Base-by-base conservation (phyloP, 2,797 vertebrate genomes). In the Pseudochaenichthys georgianus region DNA sequence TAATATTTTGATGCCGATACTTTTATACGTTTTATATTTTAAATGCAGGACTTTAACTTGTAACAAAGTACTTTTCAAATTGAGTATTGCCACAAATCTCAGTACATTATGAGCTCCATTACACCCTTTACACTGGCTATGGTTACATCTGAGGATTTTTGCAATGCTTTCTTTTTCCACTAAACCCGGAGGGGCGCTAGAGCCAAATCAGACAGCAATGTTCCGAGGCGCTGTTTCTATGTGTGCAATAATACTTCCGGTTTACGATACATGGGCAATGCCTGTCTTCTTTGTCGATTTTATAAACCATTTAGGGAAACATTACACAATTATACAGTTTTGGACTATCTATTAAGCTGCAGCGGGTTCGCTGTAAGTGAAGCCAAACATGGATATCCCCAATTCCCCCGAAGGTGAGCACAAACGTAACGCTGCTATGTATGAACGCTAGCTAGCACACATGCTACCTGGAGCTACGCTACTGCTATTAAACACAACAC, bases 381-480 rank as follows among this genome's bases (percentile, higher is more conserved):
- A 42, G 15, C 13, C 53, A 42, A 75, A 53, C 17, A 95, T 95
- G 94, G 94, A 95, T 34, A 86, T 93, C 43, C 92, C 94, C 0
- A 92, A 80, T 0, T 80, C 92, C 0, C 94, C 94, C 0, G 94
- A 95, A 88, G 94, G 94, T 95, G 81, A 93, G 82, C 34, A 4
- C n/a, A 4, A 1, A 11, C 15, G 48, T 42, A 13, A n/a, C 19
- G 50, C 5, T 13, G 31, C 9, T 13, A 3, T 4, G 9, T 3
- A 64, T 81, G 58, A 69, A 52, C 6, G n/a, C 28, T 57, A 46
- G 69, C 62, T 81, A 78, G 42, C 66, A 62, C 1, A 5, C 28
- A 54, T 64, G 90, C 80, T 83, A 87, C 1, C n/a, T 8, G 2
- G 1, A 54, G 65, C 5, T 63, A 64, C 17, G n/a, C 31, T 31